Conservation (phyloP, 2,113 vertebrate genomes). For the Agelaius phoeniceus region DNA sequence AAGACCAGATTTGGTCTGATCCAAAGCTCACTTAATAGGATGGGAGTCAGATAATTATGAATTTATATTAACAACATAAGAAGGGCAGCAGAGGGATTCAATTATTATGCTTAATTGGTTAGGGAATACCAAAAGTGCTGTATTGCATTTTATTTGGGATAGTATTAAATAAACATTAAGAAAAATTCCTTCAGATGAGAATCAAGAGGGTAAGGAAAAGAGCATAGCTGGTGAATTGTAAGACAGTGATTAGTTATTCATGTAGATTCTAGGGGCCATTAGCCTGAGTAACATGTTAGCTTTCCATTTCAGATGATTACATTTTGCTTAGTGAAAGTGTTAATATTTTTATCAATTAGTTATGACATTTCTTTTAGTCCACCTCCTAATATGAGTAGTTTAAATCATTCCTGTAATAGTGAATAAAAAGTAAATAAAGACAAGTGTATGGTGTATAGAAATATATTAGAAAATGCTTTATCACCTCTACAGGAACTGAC, state of each 20-base stretch:
- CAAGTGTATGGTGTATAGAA: rapidly evolving
- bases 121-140: background rate
- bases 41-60: background rate
- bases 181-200: background rate
- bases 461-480: background rate
- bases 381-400: background rate
- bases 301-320: background rate
- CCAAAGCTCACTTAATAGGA: background rate
- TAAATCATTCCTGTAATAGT: background rate
- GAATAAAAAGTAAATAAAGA: background rate
- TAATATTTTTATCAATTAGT: background rate
- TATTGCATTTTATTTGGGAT: background rate
- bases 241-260: background rate
- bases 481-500: background rate
- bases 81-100: background rate
- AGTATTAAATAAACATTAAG: conserved; percentile 3
- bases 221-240: background rate
- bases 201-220: background rate
- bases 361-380: background rate
- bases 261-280: background rate
- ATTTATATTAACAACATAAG: conserved; percentile 5
- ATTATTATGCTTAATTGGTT: conserved; percentile 11
- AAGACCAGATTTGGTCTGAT: background rate
- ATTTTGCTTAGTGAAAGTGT: background rate
- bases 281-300: background rate